Conservation (phyloP, 2,113 vertebrate species). For the Oplegnathus fasciatus region DNA sequence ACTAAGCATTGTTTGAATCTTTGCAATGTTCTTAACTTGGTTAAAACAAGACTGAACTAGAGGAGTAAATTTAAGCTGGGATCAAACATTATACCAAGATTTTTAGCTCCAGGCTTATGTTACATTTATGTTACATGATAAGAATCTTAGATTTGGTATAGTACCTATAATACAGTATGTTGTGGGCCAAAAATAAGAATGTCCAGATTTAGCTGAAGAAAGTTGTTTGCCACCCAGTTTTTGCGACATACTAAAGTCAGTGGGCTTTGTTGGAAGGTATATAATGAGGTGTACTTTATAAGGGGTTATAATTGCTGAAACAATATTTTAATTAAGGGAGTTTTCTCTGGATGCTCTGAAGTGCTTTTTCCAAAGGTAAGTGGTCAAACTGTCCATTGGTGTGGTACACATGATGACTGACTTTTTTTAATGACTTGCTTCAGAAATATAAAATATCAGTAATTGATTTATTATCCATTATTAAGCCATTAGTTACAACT, state of each 20-base stretch:
- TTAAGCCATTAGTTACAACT: background rate
- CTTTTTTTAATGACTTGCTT: background rate
- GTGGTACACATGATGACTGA: background rate
- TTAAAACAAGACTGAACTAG: background rate
- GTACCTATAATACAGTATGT: no score
- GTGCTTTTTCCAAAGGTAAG: background rate
- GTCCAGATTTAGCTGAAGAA: background rate
- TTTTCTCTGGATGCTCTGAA: background rate
- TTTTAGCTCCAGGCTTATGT: background rate
- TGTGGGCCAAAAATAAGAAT: background rate
- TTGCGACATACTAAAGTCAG: background rate
- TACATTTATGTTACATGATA: background rate
- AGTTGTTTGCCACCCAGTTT: background rate
- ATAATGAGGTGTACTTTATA: background rate
- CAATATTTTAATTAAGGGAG: background rate
- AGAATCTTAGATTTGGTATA: no score
- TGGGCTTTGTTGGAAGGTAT: background rate
- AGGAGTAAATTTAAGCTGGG: background rate
- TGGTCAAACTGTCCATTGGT: conserved; percentile 8
- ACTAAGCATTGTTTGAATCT: background rate
- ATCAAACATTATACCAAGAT: background rate
- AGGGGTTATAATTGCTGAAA: background rate
- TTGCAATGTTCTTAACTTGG: background rate
- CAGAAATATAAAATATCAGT: background rate
- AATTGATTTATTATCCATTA: background rate